Percentiles rank a stretch among this genome's conserved stretches.
phyloP scores from a whole-genome alignment of 1,140 invertebrate species.

The Amphibalanus amphitrite region DNA sequence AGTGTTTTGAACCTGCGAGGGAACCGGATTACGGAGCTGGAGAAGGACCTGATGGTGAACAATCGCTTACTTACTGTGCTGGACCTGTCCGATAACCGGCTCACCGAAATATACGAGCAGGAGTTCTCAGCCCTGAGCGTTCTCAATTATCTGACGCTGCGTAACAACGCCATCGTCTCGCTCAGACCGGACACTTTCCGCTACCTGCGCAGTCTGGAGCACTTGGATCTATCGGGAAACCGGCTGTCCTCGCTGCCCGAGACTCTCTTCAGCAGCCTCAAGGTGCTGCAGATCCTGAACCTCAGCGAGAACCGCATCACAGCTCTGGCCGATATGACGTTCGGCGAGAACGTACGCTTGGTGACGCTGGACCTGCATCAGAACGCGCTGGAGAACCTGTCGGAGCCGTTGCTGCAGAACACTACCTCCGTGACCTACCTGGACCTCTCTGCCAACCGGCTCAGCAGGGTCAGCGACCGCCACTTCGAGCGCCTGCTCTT shows the following conservation, averaged over 20 bases:
- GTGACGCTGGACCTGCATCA: slow-evolving; percentile 11
- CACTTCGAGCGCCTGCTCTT: slow-evolving; percentile 33
- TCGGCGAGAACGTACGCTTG: slow-evolving; percentile 30
- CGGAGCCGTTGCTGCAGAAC: slow-evolving; percentile 11
- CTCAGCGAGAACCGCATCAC: slow-evolving; percentile 41
- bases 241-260: slow-evolving; percentile 8
- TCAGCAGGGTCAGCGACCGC: slow-evolving; percentile 24
- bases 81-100: slow-evolving; percentile 52
- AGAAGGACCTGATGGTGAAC: slow-evolving; percentile 21
- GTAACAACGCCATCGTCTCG: slow-evolving; percentile 44
- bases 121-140: slow-evolving; percentile 40
- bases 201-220: slow-evolving; percentile 30
- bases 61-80: background rate
- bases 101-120: slow-evolving; percentile 34
- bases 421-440: slow-evolving; percentile 29
- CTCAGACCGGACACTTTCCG: slow-evolving; percentile 35
- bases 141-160: slow-evolving; percentile 47
- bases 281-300: slow-evolving; percentile 37
- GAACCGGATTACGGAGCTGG: slow-evolving; percentile 42
- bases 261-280: slow-evolving; percentile 6
- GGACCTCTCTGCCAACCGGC: slow-evolving; percentile 38
- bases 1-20: slow-evolving; percentile 48
- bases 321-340: slow-evolving; percentile 34
- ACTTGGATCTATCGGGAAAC: slow-evolving; percentile 34
- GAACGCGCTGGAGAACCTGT: slow-evolving; percentile 12